Conservation (phyloP, 2,888 invertebrate genomes). For the Standfussiana lucernea region DNA sequence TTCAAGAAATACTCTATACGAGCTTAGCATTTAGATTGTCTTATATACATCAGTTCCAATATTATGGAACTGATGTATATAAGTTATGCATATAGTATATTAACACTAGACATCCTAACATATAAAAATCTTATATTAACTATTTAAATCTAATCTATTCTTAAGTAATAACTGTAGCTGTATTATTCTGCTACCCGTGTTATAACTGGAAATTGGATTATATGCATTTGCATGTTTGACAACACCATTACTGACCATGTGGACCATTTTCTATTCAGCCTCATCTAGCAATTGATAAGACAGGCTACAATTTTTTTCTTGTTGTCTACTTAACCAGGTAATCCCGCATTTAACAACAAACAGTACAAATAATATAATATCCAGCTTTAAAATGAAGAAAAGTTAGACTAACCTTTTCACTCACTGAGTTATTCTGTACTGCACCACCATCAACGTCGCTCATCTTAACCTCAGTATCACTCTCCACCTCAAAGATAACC, state of each 20-base stretch:
- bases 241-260: too few species aligned
- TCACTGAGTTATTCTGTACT: slow-evolving; percentile 74
- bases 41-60: too few species aligned
- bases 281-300: background rate
- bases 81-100: background rate
- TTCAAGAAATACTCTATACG: background rate
- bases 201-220: background rate
- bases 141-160: background rate
- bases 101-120: background rate
- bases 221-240: background rate
- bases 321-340: background rate
- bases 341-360: background rate
- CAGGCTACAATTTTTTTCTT: background rate
- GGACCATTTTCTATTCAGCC: background rate
- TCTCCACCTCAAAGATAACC: slow-evolving; percentile 87
- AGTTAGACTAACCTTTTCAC: slow-evolving; percentile 75
- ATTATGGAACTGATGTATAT: background rate
- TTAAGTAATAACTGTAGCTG: background rate
- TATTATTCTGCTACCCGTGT: background rate
- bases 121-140: background rate
- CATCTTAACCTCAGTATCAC: slow-evolving; percentile 84
- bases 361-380: background rate
- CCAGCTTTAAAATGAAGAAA: background rate
- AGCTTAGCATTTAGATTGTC: slow-evolving; percentile 13
- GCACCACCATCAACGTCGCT: slow-evolving; percentile 78